These are phyloP conservation scores for Ametastegia equiseti DNA, from an alignment of 2,888 invertebrate species.

Conservation along the genomic window DNA sequence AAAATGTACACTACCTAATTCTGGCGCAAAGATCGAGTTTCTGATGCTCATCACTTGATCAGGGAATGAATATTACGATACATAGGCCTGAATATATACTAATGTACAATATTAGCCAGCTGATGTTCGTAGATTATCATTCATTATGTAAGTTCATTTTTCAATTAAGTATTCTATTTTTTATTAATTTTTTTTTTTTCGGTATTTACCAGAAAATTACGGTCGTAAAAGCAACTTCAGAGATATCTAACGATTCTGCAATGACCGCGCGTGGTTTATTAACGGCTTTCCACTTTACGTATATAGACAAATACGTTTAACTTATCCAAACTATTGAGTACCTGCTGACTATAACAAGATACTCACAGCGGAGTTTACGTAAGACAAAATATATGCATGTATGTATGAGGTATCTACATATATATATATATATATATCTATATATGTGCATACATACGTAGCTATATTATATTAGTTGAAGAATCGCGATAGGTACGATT, in stretches of 20 bases:
- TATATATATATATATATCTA: background rate
- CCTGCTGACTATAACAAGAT: background rate
- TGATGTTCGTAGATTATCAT: background rate
- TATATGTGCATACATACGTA: background rate
- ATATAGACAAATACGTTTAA: background rate
- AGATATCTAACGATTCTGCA: background rate
- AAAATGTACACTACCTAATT: no score
- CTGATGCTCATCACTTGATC: no score
- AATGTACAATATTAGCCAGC: background rate
- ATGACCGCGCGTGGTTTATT: background rate
- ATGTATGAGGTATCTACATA: background rate
- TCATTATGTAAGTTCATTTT: background rate
- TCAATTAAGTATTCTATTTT: background rate
- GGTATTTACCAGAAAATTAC: background rate
- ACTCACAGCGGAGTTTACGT: background rate
- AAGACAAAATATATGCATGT: background rate
- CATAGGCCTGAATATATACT: no score
- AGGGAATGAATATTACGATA: no score
- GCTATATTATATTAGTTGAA: background rate
- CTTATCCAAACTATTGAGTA: conserved; percentile 9
- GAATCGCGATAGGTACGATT: conserved; percentile 17
- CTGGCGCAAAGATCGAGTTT: no score
- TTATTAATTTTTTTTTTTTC: background rate
- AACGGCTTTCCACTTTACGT: background rate
- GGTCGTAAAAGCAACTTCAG: background rate